Evolutionary conservation across 2,888 invertebrate genomes (phyloP).

Genomic region (Oxycera nigricornis): DNA sequence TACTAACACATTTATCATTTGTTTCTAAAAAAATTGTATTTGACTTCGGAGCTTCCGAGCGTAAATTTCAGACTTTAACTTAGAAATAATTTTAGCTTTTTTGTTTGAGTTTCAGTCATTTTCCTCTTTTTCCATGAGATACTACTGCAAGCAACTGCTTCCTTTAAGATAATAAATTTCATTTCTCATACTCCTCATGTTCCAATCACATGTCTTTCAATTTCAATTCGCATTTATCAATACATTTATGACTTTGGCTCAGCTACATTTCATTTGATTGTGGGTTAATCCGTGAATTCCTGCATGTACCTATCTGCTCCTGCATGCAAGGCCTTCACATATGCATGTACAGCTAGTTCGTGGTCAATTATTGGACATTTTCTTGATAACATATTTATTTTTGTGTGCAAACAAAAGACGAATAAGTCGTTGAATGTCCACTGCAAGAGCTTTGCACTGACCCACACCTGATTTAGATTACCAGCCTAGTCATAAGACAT

Average conservation of each 20-base stretch:
- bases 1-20: too few species aligned
- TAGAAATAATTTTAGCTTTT: too few species aligned
- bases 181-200: too few species aligned
- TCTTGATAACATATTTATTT: constrained; percentile 14
- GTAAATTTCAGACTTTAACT: too few species aligned
- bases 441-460: constrained; percentile 2
- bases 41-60: too few species aligned
- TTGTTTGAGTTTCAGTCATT: too few species aligned
- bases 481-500: not conserved
- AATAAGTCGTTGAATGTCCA: not conserved
- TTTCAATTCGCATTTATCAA: constrained; percentile 1
- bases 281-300: constrained; percentile 30
- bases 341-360: not conserved
- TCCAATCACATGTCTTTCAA: too few species aligned
- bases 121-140: too few species aligned
- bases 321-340: constrained; percentile 22
- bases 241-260: constrained; percentile 21
- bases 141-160: too few species aligned
- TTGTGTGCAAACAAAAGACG: not conserved
- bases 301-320: not conserved
- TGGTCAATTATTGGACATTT: constrained; percentile 18
- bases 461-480: constrained; percentile 25
- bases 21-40: too few species aligned
- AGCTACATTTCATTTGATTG: constrained; percentile 3
- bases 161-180: too few species aligned